Percentiles rank a stretch among this genome's conserved stretches.
Evolutionary conservation across 2,797 vertebrate genomes (phyloP).

Genomic region (Heteromormyrus szaboi): DNA sequence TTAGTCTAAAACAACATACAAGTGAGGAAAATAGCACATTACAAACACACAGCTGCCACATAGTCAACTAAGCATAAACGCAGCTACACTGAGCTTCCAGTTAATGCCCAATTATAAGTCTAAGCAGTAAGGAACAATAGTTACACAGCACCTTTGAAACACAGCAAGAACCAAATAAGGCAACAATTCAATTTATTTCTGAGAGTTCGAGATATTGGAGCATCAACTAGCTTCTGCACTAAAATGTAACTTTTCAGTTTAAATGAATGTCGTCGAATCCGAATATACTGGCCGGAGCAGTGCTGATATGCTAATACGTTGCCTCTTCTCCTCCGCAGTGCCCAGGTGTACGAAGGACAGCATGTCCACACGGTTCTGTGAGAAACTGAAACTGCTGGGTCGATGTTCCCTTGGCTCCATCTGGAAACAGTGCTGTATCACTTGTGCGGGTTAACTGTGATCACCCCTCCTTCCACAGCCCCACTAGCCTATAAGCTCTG

Average conservation of each 20-base stretch:
- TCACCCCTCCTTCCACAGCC: neutral
- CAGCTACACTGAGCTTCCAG: neutral
- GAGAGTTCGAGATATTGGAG: neutral
- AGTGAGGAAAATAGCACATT: neutral
- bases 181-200: neutral
- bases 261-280: neutral
- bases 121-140: neutral
- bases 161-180: neutral
- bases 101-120: neutral
- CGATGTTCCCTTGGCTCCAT: conserved; percentile 63
- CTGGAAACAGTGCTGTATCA: conserved; percentile 65
- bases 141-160: neutral
- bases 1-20: neutral
- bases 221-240: neutral
- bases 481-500: neutral
- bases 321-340: conserved; percentile 29
- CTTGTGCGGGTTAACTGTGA: conserved; percentile 46
- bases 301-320: neutral
- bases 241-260: neutral
- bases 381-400: conserved; percentile 64
- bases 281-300: neutral
- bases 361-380: conserved; percentile 65
- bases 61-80: neutral
- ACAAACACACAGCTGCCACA: neutral
- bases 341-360: conserved; percentile 61